Evolutionary conservation across 1,140 invertebrate genomes (phyloP), one percentile per base, ranked within the genome.

Genomic region (Caerostris darwini): DNA sequence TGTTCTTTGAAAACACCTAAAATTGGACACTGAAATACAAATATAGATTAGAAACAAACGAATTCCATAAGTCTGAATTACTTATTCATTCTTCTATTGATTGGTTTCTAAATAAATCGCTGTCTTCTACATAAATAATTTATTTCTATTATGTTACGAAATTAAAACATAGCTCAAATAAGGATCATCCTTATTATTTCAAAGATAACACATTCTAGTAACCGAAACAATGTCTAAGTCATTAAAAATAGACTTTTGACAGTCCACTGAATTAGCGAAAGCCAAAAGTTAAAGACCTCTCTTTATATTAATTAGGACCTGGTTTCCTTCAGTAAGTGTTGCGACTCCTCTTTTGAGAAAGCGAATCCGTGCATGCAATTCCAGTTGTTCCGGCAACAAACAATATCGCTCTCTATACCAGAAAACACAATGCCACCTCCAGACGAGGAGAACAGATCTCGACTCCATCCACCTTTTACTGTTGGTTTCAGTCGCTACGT

Each of bases 281-380:
- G 12, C 71, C 12, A 53, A 53, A 77, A 77, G 71, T 77, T 77
- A 77, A 77, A 77, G 71, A 77, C 71, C 71, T 77, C 71, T 19
- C 34, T 34, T 34, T 34, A 34, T 17, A 8, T 64, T 64, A 77
- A 77, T 77, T 77, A 50, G 71, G 10, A 34, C 10, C 10, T 50
- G 34, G 34, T 12, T 34, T 77, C 12, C 50, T 77, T 77, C 71
- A 77, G 71, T 8, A 77, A 77, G 71, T 77, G 71, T 77, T 77
- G 34, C 71, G 71, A 53, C 50, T 19, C 50, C 10, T 3, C 34
- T 14, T 4, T 50, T 77, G 34, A 71, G 17, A 64, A 17, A 14
- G 61, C 17, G 69, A 77, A 77, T 3, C 71, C 34, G 53, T 12
- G 34, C 34, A 77, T 53, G 71, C 8, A 77, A 77, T 3, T 34